Evolutionary conservation across 1,140 invertebrate genomes (phyloP), one percentile per base, ranked within the genome.

Genomic region (Sinella curviseta): DNA sequence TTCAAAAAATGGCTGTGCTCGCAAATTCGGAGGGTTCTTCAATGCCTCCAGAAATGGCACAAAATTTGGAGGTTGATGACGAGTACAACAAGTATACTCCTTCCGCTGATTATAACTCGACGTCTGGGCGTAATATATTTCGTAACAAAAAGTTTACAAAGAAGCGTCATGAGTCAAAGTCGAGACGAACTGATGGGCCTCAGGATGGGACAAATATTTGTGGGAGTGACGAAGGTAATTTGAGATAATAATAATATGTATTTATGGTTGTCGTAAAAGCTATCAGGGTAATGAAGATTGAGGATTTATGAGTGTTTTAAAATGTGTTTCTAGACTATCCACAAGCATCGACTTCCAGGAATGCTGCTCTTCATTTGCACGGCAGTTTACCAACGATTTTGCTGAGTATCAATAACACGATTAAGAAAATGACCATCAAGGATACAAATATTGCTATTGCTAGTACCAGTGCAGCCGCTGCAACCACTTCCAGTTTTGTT

Each of bases 81-180:
- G 65, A 70, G 2, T 70, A 70, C n/a, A 70, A 70, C 30, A 70
- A 70, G 30, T 70, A 33, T 33, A 70, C 65, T 12, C 65, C 65
- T 3, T 70, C 65, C 4, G 65, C 65, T 12, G 65, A 70, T 33
- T 70, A 70, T 30, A 70, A 70, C 30, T 70, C 65, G 26, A 70
- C 65, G 4, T 70, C 65, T 1, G 30, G 30, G 2, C 8, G 30
- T 14, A 8, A 33, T 70, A 70, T 70, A 31, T 70, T 60, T 70
- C 2, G 65, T 8, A 70, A 70, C 30, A 70, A 70, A 33, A 70
- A 70, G 65, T 70, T 70, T 70, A 70, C 65, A 30, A 70, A 70
- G 65, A 70, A 70, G 31, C 26, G 65, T 12, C 65, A 70, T 30
- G 65, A 70, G 65, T 70, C 65, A 2, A 70, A 70, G 31, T 17